Evolutionary conservation across 2,797 vertebrate genomes (phyloP).

Genomic region (Nyctalus aviator): DNA sequence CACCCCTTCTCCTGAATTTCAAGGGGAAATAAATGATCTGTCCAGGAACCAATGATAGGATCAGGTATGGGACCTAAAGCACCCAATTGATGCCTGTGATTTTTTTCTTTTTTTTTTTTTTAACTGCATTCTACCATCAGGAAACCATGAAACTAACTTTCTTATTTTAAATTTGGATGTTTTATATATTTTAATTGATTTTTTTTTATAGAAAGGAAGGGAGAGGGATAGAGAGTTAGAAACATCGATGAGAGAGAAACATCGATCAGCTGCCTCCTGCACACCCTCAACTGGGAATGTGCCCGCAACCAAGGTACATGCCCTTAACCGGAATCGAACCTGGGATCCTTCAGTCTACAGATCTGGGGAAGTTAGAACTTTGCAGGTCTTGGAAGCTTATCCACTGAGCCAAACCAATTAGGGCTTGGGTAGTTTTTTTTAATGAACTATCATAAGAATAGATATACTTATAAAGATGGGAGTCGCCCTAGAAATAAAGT

Average conservation of each 20-base stretch:
- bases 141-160: background rate
- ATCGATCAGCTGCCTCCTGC: no score
- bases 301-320: no score
- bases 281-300: no score
- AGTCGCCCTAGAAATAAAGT: constrained; percentile 2
- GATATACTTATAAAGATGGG: background rate
- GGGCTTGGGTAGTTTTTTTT: background rate
- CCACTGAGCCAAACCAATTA: no score
- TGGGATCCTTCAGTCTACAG: no score
- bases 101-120: background rate
- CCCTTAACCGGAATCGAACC: no score
- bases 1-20: background rate
- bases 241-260: no score
- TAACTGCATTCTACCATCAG: background rate
- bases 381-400: no score
- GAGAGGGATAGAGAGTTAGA: no score
- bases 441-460: constrained; percentile 48
- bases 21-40: constrained; percentile 1
- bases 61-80: background rate
- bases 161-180: constrained; percentile 45
- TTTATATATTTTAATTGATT: background rate
- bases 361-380: no score
- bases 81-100: background rate
- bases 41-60: constrained; percentile 23
- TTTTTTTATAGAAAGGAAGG: no score